Evolutionary conservation across 2,113 vertebrate genomes (phyloP), one percentile per base, ranked within the genome.

Genomic region (Percina caprodes): DNA sequence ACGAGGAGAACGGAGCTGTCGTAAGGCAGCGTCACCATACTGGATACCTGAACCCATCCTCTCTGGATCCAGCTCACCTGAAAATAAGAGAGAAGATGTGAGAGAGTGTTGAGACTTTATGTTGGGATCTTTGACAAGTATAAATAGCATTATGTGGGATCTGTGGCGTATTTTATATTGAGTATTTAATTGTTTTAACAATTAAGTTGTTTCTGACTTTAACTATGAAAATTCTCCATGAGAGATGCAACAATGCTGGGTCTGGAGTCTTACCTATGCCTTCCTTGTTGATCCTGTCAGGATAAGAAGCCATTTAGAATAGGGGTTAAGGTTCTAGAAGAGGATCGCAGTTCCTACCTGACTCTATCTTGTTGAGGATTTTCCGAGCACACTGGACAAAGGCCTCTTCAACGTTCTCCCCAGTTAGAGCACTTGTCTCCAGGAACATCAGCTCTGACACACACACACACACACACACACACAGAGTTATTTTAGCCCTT

Each of bases 21-120:
- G 95, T 59, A 98, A 85, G 0, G 97, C 97, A 0, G 96, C 95
- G 0, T 98, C 97, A 0, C 97, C 97, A 0, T 97, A 98, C 87
- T 98, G 97, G 87, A 98, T 98, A 2, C 97, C 97, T 1, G 97
- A 98, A 23, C 97, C 97, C 97, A 98, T 98, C 87, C 97, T 93
- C 93, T 98, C 97, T 0, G 97, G 97, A 91, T 98, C 97, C 15
- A 98, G 93, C 85, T 98, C 97, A 13, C 97, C 97, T 97, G 78
- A 5, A 56, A 78, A 21, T 21, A 11, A 80, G 11, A 89, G n/a
- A 71, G 12, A 12, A 24, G 15, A 9, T 12, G 21, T n/a, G 35
- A 69, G 66, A 19, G 35, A 9, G 6, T 8, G 24, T 30, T 30
- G 30, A 30, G 16, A n/a, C 48, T 51, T 42, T 16, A 59, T 12